Percentiles rank a stretch among this genome's conserved stretches.
phyloP scores from a whole-genome alignment of 2,888 invertebrate genomes.

The Scelioninae gen. 2 region DNA sequence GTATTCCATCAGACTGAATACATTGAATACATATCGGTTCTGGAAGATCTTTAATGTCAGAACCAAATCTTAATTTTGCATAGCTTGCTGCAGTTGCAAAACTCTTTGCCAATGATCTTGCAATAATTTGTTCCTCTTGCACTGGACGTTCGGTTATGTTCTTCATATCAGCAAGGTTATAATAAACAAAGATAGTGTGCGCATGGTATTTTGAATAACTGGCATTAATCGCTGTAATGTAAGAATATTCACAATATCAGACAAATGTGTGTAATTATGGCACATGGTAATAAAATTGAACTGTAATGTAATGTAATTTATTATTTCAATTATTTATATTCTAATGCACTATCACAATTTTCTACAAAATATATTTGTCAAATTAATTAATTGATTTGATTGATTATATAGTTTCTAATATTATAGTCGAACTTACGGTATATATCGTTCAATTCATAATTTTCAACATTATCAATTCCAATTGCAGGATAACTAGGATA shows the following conservation, averaged over 20 bases:
- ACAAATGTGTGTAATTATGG: no score
- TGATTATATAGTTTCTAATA: no score
- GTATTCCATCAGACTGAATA: constrained; percentile 86
- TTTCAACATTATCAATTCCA: constrained; percentile 80
- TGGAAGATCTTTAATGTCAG: constrained; percentile 80
- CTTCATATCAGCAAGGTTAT: constrained; percentile 79
- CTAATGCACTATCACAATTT: no score
- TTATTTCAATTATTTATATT: no score
- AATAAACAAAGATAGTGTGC: constrained; percentile 88
- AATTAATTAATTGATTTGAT: no score
- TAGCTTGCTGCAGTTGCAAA: constrained; percentile 86
- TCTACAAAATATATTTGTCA: no score
- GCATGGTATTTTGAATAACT: constrained; percentile 72
- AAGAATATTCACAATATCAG: no score
- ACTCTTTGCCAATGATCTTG: constrained; percentile 83
- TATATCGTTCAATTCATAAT: constrained; percentile 80
- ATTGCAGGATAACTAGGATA: constrained; percentile 85
- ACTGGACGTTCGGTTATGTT: constrained; percentile 84
- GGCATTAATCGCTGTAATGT: constrained; percentile 43
- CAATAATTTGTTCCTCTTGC: constrained; percentile 81
- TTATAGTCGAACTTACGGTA: constrained; percentile 80
- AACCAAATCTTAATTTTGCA: constrained; percentile 86
- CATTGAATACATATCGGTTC: constrained; percentile 89
- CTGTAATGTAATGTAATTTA: no score
- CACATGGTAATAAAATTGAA: no score